Evolutionary conservation across 2,113 vertebrate species (phyloP), one percentile per base, ranked within the genome.

Genomic region (Amblyornis subalaris): DNA sequence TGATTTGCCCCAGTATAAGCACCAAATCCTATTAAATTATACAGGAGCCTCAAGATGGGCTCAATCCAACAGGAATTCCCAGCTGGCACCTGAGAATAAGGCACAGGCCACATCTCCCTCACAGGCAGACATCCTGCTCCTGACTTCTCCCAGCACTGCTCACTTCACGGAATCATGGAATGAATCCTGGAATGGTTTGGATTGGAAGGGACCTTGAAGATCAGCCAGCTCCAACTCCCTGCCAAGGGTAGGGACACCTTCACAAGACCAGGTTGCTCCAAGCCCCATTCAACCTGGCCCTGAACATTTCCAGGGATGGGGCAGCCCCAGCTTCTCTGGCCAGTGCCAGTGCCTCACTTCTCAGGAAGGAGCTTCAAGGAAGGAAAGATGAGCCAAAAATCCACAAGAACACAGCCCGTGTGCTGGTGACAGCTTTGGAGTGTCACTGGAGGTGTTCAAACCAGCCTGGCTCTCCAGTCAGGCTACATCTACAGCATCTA

Each of bases 81-180:
- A 88, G 67, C 15, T 57, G 36, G 47, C 19, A 76, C 54, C 51
- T 47, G 15, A 31, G 24, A 64, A 66, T 0, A 66, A 76, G 28
- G 6, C 26, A 33, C 38, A 38, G 44, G 7, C 12, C 3, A 15
- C 42, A 18, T 2, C 25, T 38, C 28, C 2, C 19, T 31, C 53
- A 20, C 0, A 0, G 18, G 48, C 19, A 35, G 26, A 5, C 21
- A 47, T 21, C n/a, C 61, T 65, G 44, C n/a, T 54, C 29, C 28
- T 66, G 16, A 33, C 14, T 24, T 45, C 29, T 3, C 33, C 7
- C 38, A 31, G 62, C 25, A 33, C 58, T 7, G 13, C 25, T 44
- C 61, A 31, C 47, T 31, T 4, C 48, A 42, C 4, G 8, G 31
- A 47, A 45, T 19, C 64, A 66, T 22, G 23, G 40, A 42, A 47